Percentiles rank a stretch among this genome's conserved stretches.
Conservation (phyloP, 2,113 vertebrate genomes). For the Hystrix cristata region DNA sequence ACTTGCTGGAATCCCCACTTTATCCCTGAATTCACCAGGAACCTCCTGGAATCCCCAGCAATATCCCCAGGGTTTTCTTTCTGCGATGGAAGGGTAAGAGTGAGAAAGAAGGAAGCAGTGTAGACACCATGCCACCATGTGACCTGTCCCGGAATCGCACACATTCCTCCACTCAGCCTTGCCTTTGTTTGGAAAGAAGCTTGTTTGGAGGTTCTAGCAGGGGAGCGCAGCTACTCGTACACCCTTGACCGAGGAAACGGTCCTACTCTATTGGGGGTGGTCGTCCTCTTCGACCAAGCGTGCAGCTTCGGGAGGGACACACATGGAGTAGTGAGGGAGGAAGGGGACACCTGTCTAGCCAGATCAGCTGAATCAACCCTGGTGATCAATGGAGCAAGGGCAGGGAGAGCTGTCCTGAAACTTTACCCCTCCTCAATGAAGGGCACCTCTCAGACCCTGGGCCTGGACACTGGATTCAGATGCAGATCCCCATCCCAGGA, state of each 20-base stretch:
- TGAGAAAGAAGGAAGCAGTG: neutral
- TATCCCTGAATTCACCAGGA: slow-evolving; percentile 8
- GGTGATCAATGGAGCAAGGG: no score
- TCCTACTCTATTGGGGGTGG: no score
- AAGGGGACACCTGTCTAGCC: no score
- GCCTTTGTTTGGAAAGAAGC: slow-evolving; percentile 28
- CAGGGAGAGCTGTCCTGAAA: neutral
- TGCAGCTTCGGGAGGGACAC: no score
- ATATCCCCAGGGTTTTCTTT: slow-evolving; percentile 9
- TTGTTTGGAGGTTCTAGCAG: no score
- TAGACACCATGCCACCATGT: slow-evolving; percentile 46
- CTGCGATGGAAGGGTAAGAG: neutral
- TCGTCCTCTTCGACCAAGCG: no score
- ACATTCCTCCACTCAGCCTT: neutral
- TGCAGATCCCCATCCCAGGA: neutral
- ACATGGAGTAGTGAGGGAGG: no score
- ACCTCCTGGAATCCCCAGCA: neutral
- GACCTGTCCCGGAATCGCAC: slow-evolving; percentile 61
- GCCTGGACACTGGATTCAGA: neutral
- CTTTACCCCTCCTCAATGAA: neutral
- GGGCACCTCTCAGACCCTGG: neutral
- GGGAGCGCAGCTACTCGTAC: no score
- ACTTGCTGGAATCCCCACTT: slow-evolving; percentile 4
- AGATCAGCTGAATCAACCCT: no score
- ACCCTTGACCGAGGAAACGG: no score